Evolutionary conservation across 1,140 invertebrate species (phyloP).

Genomic region (Magallana gigas): DNA sequence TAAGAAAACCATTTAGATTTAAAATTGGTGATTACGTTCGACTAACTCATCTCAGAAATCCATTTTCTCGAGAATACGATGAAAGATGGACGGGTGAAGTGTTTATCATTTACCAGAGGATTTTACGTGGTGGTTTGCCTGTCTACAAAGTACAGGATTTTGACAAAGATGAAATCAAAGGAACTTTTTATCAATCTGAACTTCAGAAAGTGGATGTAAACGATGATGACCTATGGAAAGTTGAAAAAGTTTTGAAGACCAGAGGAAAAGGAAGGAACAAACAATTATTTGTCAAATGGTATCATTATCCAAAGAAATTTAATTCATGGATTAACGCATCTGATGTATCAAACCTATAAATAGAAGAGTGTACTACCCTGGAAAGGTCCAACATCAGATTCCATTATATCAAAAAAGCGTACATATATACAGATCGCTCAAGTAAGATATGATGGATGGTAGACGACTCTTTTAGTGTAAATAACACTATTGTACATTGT

Average conservation of each 20-base stretch:
- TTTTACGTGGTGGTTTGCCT: constrained; percentile 45
- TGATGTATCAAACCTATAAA: constrained; percentile 7
- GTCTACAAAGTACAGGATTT: constrained; percentile 48
- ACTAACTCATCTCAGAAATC: constrained; percentile 49
- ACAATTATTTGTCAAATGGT: constrained; percentile 57
- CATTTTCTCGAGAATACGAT: constrained; percentile 50
- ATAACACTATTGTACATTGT: constrained; percentile 7
- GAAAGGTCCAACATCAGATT: constrained; percentile 24
- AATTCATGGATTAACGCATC: constrained; percentile 41
- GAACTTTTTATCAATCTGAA: constrained; percentile 55
- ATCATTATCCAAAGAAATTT: constrained; percentile 51
- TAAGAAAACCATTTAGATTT: constrained; percentile 48
- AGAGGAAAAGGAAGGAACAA: constrained; percentile 55
- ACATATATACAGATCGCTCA: constrained; percentile 32
- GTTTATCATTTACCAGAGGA: constrained; percentile 39
- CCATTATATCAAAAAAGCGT: constrained; percentile 11
- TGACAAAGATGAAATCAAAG: constrained; percentile 46
- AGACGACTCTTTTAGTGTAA: constrained; percentile 36
- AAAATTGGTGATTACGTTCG: constrained; percentile 56
- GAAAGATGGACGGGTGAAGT: constrained; percentile 57
- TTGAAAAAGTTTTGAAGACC: constrained; percentile 50
- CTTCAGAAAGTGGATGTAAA: constrained; percentile 49
- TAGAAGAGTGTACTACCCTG: constrained; percentile 27
- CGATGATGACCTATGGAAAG: constrained; percentile 45
- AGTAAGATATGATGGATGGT: constrained; percentile 32